A percentile compares a stretch with the other conserved stretches of the same genome.
Conservation (phyloP, 2,113 vertebrate genomes). For the Hippocampus barbouri region DNA sequence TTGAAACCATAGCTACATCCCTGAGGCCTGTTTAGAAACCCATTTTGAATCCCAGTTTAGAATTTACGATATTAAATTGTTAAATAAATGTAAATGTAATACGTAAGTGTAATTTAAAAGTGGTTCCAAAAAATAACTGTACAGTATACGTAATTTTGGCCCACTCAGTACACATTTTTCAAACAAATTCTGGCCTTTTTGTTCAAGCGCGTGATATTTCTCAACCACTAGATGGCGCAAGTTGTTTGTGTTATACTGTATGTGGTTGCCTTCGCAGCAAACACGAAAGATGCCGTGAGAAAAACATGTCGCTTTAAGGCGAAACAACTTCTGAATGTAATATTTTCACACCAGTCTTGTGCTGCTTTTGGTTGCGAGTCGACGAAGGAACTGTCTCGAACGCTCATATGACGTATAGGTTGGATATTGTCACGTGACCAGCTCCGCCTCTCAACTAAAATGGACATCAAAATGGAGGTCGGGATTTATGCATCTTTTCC, state of each 20-base stretch:
- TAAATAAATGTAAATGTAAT: background rate
- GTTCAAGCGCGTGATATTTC: too few relatives aligned
- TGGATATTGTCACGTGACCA: background rate
- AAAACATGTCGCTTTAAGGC: background rate
- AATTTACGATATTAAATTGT: background rate
- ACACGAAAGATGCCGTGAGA: background rate
- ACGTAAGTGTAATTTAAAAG: background rate
- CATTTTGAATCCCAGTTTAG: background rate
- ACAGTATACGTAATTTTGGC: background rate
- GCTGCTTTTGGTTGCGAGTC: background rate
- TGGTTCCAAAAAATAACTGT: too few relatives aligned
- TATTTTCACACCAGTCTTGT: background rate
- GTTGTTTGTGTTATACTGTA: background rate
- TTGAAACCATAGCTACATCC: too few relatives aligned
- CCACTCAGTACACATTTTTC: background rate
- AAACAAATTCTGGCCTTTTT: background rate
- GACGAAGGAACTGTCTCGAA: background rate
- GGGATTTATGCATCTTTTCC: background rate
- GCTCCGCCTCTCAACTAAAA: background rate
- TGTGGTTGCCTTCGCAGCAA: background rate
- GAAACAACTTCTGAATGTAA: background rate
- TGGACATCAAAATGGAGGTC: background rate
- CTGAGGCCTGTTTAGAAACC: background rate
- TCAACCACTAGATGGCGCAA: constrained; percentile 50
- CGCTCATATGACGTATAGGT: background rate